phyloP scores from a whole-genome alignment of 2,113 vertebrate genomes.

The Eurypyga helias region DNA sequence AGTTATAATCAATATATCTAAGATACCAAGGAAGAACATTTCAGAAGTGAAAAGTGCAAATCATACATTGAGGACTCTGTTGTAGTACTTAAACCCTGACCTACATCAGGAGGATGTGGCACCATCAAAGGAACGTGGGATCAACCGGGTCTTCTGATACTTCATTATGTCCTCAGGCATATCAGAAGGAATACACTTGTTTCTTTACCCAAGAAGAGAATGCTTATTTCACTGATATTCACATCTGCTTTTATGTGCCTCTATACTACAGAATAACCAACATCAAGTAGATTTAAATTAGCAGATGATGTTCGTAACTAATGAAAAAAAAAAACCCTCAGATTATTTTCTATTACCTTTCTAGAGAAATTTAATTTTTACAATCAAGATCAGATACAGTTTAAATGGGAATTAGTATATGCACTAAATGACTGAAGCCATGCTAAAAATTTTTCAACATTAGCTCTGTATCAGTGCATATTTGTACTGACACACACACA shows the following conservation, averaged over 20 bases:
- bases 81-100: not conserved
- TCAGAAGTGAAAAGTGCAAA: not conserved
- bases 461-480: not conserved
- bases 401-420: not conserved
- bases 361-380: not conserved
- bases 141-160: not conserved
- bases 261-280: not conserved
- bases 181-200: not conserved
- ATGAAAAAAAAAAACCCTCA: not conserved
- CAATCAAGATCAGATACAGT: not conserved
- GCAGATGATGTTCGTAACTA: not conserved
- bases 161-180: not conserved
- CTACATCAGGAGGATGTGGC: not conserved
- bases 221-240: not conserved
- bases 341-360: not conserved
- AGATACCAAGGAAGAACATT: not conserved
- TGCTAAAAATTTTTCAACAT: not conserved
- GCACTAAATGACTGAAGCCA: not conserved
- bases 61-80: not conserved
- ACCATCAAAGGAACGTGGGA: not conserved
- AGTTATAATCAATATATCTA: not conserved
- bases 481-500: not conserved
- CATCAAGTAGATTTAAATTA: not conserved
- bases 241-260: not conserved
- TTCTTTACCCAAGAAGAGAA: not conserved